Percentiles rank a stretch among this genome's conserved stretches.
phyloP scores from a whole-genome alignment of 2,113 vertebrate species.

The Nansenia antarctica region DNA sequence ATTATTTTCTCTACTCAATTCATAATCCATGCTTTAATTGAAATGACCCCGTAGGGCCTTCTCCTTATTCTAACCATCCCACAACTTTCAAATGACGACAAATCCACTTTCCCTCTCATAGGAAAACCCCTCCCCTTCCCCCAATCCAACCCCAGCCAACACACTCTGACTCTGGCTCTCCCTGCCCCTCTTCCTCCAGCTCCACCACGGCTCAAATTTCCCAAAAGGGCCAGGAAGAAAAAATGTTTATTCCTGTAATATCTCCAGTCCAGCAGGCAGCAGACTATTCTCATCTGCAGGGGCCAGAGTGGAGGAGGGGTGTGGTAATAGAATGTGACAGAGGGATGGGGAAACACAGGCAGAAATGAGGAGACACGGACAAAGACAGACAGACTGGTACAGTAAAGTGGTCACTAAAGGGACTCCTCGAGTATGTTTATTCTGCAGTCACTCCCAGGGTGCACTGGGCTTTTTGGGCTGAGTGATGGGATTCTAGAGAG shows the following conservation, averaged over 20 bases:
- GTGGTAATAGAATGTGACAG: not conserved
- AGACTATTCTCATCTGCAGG: not conserved
- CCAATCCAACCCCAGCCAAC: not conserved
- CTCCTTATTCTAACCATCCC: not conserved
- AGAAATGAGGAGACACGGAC: not conserved
- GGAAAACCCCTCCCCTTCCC: not conserved
- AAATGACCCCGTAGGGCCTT: not conserved
- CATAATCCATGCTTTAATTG: not conserved
- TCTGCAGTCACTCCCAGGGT: not conserved
- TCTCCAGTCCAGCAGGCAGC: conserved; percentile 6
- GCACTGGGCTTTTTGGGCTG: not conserved
- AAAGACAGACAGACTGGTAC: not conserved
- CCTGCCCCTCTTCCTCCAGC: not conserved
- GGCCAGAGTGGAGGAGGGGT: not conserved
- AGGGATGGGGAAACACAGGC: not conserved
- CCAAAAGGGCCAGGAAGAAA: not conserved
- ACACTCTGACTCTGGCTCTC: not conserved
- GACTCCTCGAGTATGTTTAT: not conserved
- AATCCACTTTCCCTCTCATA: not conserved
- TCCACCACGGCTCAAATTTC: not conserved
- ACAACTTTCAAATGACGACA: not conserved
- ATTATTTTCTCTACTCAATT: not conserved
- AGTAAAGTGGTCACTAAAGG: not conserved
- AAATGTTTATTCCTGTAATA: not conserved
- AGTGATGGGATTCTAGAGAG: not conserved